Conservation (phyloP, 2,113 vertebrate genomes). For the Otocyon megalotis region DNA sequence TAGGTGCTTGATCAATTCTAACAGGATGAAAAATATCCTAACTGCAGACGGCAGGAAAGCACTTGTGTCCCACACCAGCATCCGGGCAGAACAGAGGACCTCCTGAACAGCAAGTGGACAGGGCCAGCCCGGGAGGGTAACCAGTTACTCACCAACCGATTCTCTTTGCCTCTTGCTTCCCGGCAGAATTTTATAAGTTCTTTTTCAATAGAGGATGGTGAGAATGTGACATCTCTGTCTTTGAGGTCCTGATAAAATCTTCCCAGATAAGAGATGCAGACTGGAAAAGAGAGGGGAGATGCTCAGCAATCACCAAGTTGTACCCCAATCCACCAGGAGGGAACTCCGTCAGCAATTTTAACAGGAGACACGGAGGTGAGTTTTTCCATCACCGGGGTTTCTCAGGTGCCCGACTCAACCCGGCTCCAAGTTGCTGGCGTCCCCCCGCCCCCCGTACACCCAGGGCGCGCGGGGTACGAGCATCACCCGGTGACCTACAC, state of each 20-base stretch:
- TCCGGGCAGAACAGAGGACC: not conserved
- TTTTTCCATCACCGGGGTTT: not conserved
- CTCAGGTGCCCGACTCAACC: not conserved
- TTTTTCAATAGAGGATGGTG: conserved; percentile 91
- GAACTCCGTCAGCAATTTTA: not conserved
- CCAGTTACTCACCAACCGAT: conserved; percentile 93
- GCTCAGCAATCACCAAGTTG: not conserved
- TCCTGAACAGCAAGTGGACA: not conserved
- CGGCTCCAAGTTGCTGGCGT: not conserved
- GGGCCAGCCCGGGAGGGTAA: not conserved
- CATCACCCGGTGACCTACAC: not conserved
- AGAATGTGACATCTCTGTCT: conserved; percentile 91
- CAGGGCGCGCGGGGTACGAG: not conserved
- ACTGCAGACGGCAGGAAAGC: not conserved
- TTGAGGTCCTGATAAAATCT: conserved; percentile 94
- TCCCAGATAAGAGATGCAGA: conserved; percentile 94
- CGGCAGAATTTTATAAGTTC: conserved; percentile 92
- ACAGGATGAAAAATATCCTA: not conserved
- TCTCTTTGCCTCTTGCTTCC: conserved; percentile 96
- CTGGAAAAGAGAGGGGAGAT: conserved; percentile 86
- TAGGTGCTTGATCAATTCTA: not conserved
- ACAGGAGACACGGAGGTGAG: not conserved
- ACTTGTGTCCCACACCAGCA: not conserved
- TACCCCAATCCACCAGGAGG: not conserved
- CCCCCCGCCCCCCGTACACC: not conserved